Evolutionary conservation across 2,888 invertebrate species (phyloP).

Genomic region (Nymphalis polychloros): DNA sequence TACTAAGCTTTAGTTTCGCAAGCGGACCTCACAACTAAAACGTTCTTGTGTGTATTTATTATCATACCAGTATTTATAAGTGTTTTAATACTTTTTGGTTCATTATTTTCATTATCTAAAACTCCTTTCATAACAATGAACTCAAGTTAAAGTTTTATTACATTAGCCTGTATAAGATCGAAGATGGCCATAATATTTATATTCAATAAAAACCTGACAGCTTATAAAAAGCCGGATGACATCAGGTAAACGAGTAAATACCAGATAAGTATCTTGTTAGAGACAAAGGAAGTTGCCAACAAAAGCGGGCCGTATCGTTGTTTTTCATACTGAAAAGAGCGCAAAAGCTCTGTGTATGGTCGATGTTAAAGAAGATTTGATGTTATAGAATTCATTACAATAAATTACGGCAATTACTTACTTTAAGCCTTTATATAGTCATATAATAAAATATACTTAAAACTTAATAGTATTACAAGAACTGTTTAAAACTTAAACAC

Average conservation of each 20-base stretch:
- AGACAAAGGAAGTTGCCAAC: slow-evolving; percentile 69
- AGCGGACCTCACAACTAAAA: too few species aligned
- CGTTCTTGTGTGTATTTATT: too few species aligned
- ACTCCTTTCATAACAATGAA: not conserved
- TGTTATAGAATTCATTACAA: not conserved
- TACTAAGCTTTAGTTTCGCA: too few species aligned
- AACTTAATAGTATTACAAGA: too few species aligned
- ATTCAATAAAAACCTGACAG: slow-evolving; percentile 48
- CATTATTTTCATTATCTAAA: not conserved
- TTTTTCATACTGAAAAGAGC: slow-evolving; percentile 66
- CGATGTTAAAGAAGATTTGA: slow-evolving; percentile 19
- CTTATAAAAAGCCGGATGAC: slow-evolving; percentile 61
- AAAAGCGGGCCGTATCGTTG: slow-evolving; percentile 68
- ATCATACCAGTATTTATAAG: too few species aligned
- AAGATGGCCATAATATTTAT: slow-evolving; percentile 6
- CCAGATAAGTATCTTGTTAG: slow-evolving; percentile 74
- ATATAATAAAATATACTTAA: too few species aligned
- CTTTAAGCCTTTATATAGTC: too few species aligned
- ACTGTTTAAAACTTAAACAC: too few species aligned
- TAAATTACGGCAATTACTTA: not conserved
- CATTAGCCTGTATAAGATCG: slow-evolving; percentile 11
- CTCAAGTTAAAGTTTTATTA: not conserved
- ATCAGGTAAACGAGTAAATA: slow-evolving; percentile 73
- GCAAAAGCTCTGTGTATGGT: slow-evolving; percentile 41
- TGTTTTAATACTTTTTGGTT: too few species aligned